Evolutionary conservation across 2,888 invertebrate species (phyloP), one percentile per base, ranked within the genome.

Genomic region (Eugnorisma glareosa): DNA sequence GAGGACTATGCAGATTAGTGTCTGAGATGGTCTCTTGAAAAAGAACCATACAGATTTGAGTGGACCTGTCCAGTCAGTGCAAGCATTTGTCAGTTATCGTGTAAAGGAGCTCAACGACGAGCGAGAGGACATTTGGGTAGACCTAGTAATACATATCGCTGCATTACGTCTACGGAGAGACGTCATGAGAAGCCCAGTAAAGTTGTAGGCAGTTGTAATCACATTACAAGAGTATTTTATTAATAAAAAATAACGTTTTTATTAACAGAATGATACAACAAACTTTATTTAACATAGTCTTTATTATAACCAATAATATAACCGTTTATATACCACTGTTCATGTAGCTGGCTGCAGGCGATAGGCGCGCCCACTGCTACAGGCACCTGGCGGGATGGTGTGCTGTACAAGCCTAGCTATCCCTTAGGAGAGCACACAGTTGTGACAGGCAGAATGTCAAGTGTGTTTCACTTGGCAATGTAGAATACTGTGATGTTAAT

Each of bases 201-300:
- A 67, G n/a, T 45, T 45, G 67, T 31, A 18, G 40, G 63, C 24
- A 31, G 35, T 35, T 45, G 45, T 18, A n/a, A 18, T 54, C 18
- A 31, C 31, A 35, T 21, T 18, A 31, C 35, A 18, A n/a, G 5
- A 37, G 18, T 31, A 40, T n/a, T 37, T 73, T n/a, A 35, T 10
- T 15, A 31, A 63, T 18, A 40, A 48, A 73, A 73, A 15, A 61
- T 31, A 73, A 63, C 40, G 15, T 59, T 59, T 31, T 18, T 21
- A 45, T 5, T 31, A 75, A 73, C 61, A 63, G n/a, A 74, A 74
- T 63, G 31, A 74, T 43, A 75, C 63, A 74, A 75, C 48, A 13
- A 73, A 43, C 13, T 61, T n/a, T 51, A 51, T 43, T 48, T 5
- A 63, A 74, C 74, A 43, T 61, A 40, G 40, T 74, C 21, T 51